These are phyloP conservation scores for Macrocentrus cingulum DNA, from an alignment of 1,140 invertebrate species.

Conservation along the genomic window DNA sequence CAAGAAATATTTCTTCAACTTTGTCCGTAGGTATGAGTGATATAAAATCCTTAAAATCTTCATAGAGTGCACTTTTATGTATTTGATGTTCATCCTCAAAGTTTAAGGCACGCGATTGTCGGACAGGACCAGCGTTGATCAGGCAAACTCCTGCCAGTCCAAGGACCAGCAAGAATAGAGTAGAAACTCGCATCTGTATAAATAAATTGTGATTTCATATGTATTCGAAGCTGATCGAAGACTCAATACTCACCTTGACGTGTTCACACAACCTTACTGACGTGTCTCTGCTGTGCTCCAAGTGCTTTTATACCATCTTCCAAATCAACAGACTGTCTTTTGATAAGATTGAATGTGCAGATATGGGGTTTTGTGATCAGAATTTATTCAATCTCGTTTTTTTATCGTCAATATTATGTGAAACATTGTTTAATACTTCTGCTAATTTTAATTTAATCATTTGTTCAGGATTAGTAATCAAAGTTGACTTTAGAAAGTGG, in stretches of 20 bases:
- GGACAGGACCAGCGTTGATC: constrained; percentile 7
- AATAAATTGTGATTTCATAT: background rate
- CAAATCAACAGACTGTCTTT: background rate
- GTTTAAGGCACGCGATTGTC: no score
- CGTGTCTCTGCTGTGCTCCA: background rate
- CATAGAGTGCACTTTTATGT: no score
- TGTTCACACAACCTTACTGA: constrained; percentile 14
- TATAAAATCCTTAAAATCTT: no score
- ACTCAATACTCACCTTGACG: constrained; percentile 30
- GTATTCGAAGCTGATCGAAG: background rate
- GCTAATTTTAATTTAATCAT: no score
- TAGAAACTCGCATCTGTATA: constrained; percentile 27
- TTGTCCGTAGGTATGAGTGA: no score
- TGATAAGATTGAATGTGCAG: constrained; percentile 11
- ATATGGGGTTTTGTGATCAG: background rate
- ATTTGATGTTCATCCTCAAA: no score
- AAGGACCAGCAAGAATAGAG: constrained; percentile 24
- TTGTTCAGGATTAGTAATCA: no score
- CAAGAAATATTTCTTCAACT: no score
- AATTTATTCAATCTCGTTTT: background rate
- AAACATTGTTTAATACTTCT: background rate
- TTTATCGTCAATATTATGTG: background rate
- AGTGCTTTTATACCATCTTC: constrained; percentile 15
- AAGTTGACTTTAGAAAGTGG: no score
- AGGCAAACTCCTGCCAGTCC: background rate